Percentiles rank a stretch among this genome's conserved stretches.
phyloP scores from a whole-genome alignment of 2,113 vertebrate genomes.

The Rousettus leschenaultii region DNA sequence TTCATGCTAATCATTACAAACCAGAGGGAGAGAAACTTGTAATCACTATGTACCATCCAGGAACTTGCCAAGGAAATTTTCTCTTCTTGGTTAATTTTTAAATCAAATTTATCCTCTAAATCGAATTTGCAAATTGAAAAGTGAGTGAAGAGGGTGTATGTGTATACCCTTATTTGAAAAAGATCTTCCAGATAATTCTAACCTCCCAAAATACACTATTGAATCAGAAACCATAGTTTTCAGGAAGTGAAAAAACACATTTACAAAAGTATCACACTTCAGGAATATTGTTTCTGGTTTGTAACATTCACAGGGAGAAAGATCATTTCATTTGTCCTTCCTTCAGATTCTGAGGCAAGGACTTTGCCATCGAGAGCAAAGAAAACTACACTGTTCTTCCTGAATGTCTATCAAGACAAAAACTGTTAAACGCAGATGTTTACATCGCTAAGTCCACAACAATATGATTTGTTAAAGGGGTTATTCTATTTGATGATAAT shows the following conservation, averaged over 20 bases:
- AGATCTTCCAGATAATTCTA: neutral
- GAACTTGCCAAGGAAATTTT: conserved; percentile 39
- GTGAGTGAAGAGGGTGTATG: neutral
- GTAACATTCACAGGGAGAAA: neutral
- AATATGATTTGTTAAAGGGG: neutral
- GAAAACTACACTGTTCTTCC: neutral
- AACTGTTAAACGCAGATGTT: neutral
- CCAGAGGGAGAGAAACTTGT: neutral
- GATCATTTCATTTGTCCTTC: neutral
- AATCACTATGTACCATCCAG: neutral
- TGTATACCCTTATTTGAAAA: neutral
- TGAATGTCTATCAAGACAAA: neutral
- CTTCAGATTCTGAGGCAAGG: neutral
- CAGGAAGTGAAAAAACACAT: conserved; percentile 36
- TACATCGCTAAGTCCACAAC: neutral
- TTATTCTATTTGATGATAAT: neutral
- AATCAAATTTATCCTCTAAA: neutral
- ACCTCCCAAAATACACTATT: neutral
- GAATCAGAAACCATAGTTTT: neutral
- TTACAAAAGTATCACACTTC: neutral
- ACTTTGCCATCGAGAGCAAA: neutral
- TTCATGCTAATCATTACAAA: neutral
- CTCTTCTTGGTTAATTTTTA: neutral
- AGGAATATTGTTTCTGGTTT: neutral
- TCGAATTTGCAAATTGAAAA: neutral